phyloP scores from a whole-genome alignment of 2,888 invertebrate species.

The Antheraea yamamai region DNA sequence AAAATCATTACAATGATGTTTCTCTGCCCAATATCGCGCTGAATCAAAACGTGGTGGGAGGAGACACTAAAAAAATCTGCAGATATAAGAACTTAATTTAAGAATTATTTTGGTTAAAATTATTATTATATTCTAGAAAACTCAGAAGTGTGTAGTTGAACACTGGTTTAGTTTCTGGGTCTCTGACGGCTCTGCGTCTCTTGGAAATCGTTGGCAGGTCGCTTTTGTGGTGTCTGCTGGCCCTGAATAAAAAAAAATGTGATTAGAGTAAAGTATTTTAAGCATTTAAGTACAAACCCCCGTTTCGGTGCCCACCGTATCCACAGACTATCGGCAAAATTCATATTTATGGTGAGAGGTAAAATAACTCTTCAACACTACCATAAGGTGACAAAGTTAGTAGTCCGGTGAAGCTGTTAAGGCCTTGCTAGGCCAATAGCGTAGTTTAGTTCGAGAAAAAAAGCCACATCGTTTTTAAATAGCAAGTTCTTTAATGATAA shows the following conservation, averaged over 20 bases:
- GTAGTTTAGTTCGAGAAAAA: too few relatives aligned
- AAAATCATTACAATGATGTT: not conserved
- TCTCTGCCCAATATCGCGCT: not conserved
- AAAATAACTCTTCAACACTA: too few relatives aligned
- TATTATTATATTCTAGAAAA: slow-evolving; percentile 25
- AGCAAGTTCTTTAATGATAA: too few relatives aligned
- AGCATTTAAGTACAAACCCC: too few relatives aligned
- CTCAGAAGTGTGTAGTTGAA: slow-evolving; percentile 27
- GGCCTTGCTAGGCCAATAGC: too few relatives aligned
- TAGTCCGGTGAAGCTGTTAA: too few relatives aligned
- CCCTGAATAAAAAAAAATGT: slow-evolving; percentile 42
- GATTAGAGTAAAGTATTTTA: not conserved
- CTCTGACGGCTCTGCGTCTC: slow-evolving; percentile 54
- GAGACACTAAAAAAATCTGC: slow-evolving; percentile 33
- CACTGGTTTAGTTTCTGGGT: slow-evolving; percentile 58
- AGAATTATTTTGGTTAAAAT: slow-evolving; percentile 33
- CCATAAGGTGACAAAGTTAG: too few relatives aligned
- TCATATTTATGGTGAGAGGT: too few relatives aligned
- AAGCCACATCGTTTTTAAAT: too few relatives aligned
- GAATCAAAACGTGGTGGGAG: slow-evolving; percentile 43
- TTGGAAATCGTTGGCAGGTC: slow-evolving; percentile 55
- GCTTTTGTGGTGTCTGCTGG: slow-evolving; percentile 47
- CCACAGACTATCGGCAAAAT: too few relatives aligned
- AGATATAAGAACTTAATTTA: slow-evolving; percentile 20
- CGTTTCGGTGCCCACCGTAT: too few relatives aligned